Evolutionary conservation across 2,797 vertebrate genomes (phyloP), one percentile per base, ranked within the genome.

Genomic region (Myotis vivesi): DNA sequence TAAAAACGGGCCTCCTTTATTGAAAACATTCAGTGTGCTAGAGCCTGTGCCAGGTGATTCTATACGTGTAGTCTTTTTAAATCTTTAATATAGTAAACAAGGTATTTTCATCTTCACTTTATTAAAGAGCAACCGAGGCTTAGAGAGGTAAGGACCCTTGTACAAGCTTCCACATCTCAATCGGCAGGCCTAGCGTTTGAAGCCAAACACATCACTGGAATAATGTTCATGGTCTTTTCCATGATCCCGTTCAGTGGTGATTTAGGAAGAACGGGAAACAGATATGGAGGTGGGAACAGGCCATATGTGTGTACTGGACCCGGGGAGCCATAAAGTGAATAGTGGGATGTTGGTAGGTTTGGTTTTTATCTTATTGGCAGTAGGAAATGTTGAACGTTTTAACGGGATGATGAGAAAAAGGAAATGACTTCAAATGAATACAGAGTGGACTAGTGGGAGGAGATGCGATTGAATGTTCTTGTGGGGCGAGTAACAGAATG

Each of bases 391-490:
- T 49, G 49, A 46, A 71, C 64, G 16, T 46, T 84, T 88, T 84
- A 89, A 38, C 44, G 91, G 23, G 23, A 49, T 91, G 59, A 66
- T 68, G 59, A 55, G 82, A 46, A 92, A 81, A 79, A 19, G 19
- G 57, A 94, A 76, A 76, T 57, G 49, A 91, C 62, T 95, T 87
- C 38, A 83, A 87, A 92, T 55, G 79, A 71, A 69, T 51, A 38
- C 15, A 57, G 30, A 92, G 64, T 69, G 33, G 44, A 41, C 68
- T 53, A 68, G 28, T 91, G 59, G 44, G 66, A 80, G 5, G 22
- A 9, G 19, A 13, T 30, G 4, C 30, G 23, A 80, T 68, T 49
- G 46, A 85, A 57, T 84, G 44, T 68, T 85, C 71, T 87, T 86
- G 92, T 73, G 16, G 25, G 82, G 73, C 12, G 90, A 87, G 15